Conservation (phyloP, 2,113 vertebrate species). For the Entelurus aequoreus region DNA sequence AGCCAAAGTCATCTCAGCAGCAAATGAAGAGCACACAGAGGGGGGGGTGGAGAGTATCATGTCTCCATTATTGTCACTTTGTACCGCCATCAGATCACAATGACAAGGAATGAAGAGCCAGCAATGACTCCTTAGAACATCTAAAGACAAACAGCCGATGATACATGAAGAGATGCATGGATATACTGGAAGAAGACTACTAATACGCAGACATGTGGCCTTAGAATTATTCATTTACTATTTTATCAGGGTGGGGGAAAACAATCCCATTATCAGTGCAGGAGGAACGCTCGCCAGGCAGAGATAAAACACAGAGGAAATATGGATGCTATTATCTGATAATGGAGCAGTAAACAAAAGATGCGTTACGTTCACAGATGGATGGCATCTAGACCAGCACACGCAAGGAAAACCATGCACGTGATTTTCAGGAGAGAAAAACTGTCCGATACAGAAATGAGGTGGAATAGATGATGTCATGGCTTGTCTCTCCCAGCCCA, state of each 20-base stretch:
- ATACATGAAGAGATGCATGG: conserved; percentile 9
- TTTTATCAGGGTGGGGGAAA: conserved; percentile 33
- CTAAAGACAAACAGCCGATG: no score
- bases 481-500: no score
- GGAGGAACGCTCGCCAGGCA: conserved; percentile 43
- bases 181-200: conserved; percentile 1
- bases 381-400: neutral
- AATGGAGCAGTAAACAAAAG: conserved; percentile 61
- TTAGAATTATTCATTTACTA: conserved; percentile 46
- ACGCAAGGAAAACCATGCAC: no score
- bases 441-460: no score
- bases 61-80: no score
- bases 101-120: no score
- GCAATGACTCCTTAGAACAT: no score
- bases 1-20: conserved; percentile 27
- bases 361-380: conserved; percentile 58
- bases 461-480: no score
- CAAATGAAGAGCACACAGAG: no score
- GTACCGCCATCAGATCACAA: no score
- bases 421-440: no score
- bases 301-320: conserved; percentile 59
- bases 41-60: no score
- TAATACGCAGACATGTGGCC: conserved; percentile 7
- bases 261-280: conserved; percentile 44
- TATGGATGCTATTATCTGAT: conserved; percentile 65